A percentile compares a stretch with the other conserved stretches of the same genome.
These are phyloP conservation scores for Tapirus indicus DNA, from an alignment of 2,797 vertebrate species.

Conservation along the genomic window DNA sequence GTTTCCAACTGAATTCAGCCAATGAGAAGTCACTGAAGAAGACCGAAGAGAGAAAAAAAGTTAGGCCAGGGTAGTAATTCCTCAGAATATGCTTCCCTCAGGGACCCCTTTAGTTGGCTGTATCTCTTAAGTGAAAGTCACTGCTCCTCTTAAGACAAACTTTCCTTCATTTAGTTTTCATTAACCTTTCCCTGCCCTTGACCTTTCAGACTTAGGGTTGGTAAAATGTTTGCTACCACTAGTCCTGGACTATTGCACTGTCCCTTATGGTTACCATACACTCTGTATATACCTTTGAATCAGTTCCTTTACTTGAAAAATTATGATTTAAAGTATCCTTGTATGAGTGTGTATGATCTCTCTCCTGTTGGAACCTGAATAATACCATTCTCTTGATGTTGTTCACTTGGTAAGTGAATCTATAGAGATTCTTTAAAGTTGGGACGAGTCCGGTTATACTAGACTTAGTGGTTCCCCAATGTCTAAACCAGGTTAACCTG, in stretches of 20 bases:
- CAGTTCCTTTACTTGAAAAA: not conserved
- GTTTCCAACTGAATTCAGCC: not conserved
- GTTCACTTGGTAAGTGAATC: not conserved
- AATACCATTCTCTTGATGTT: not conserved
- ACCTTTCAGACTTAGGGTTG: not conserved
- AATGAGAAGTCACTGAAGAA: not conserved
- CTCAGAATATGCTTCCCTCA: not conserved
- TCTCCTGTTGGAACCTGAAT: not conserved
- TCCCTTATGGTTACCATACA: not conserved
- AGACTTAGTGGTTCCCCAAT: not conserved
- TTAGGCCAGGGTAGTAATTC: not conserved
- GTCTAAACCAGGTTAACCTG: not conserved
- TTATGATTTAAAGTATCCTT: not conserved
- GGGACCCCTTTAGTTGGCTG: not conserved
- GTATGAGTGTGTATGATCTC: not conserved
- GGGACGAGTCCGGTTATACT: not conserved
- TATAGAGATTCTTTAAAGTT: not conserved
- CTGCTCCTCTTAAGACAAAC: not conserved
- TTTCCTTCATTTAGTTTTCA: not conserved
- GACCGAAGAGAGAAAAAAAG: not conserved
- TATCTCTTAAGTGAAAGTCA: not conserved
- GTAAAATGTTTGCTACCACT: not conserved
- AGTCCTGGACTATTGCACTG: not conserved
- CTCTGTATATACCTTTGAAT: not conserved
- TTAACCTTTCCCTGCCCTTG: not conserved